Conservation (phyloP, 2,113 vertebrate species). For the Stegostoma tigrinum region DNA sequence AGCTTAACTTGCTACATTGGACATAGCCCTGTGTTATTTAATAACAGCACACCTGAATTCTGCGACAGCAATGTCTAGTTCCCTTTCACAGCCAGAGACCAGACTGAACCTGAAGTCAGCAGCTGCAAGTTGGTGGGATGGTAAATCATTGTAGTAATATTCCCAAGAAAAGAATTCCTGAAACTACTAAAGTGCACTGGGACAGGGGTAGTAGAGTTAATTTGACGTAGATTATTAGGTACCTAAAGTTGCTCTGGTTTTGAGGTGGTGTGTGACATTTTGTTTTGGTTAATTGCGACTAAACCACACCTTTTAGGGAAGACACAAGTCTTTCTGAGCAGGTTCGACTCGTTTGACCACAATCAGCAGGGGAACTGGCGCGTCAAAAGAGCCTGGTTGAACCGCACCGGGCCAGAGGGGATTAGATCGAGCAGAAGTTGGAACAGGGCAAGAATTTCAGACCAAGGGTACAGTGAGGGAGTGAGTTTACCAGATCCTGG, state of each 20-base stretch:
- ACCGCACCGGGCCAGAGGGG: not conserved
- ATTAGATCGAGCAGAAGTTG: not conserved
- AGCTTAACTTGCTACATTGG: not conserved
- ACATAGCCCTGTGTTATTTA: not conserved
- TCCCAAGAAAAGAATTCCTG: not conserved
- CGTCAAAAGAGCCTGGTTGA: not conserved
- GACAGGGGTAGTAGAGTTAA: not conserved
- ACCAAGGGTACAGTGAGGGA: not conserved
- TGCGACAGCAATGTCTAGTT: not conserved
- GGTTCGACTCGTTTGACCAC: not conserved
- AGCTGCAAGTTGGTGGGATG: not conserved
- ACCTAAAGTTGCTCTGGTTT: no score
- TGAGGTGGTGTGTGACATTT: not conserved
- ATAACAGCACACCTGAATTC: no score
- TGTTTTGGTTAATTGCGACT: not conserved
- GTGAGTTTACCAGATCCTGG: not conserved
- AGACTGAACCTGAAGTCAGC: not conserved
- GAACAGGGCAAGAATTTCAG: no score
- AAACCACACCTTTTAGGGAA: constrained; percentile 6
- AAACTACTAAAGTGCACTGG: not conserved
- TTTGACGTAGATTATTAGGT: not conserved
- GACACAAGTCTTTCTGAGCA: not conserved
- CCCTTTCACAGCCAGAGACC: not conserved
- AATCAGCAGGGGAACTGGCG: not conserved
- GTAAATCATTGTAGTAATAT: not conserved